These are phyloP conservation scores for Mamestra configurata DNA, from an alignment of 1,140 invertebrate genomes.

Conservation along the genomic window DNA sequence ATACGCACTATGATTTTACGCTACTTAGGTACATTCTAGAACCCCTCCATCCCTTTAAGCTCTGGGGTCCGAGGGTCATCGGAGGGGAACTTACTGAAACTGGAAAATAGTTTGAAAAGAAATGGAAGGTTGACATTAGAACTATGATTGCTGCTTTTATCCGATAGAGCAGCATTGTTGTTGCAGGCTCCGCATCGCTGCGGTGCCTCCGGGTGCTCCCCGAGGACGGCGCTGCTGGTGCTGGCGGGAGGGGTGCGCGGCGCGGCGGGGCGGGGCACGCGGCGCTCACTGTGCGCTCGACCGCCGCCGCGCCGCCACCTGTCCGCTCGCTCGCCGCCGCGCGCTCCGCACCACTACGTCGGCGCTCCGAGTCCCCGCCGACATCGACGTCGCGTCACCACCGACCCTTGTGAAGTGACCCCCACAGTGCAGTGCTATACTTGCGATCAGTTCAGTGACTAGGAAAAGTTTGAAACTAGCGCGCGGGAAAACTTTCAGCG, in stretches of 20 bases:
- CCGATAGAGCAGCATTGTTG: neutral
- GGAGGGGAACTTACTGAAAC: too few species aligned
- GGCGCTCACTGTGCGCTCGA: conserved; percentile 14
- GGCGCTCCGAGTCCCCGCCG: neutral
- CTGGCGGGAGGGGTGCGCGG: conserved; percentile 27
- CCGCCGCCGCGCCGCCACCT: neutral
- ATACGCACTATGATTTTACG: too few species aligned
- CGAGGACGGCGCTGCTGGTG: neutral
- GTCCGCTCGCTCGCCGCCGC: neutral
- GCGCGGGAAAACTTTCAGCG: conserved; percentile 29
- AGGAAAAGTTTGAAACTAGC: neutral
- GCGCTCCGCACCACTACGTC: neutral
- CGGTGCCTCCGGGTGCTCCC: neutral
- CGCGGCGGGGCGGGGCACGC: neutral
- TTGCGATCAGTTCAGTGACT: neutral
- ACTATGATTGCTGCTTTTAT: too few species aligned
- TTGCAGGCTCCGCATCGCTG: neutral
- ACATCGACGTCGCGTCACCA: neutral
- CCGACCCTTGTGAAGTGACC: neutral
- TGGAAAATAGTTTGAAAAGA: too few species aligned
- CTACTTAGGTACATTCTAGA: too few species aligned
- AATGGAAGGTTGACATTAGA: too few species aligned
- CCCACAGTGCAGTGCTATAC: conserved; percentile 9
- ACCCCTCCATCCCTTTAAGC: too few species aligned
- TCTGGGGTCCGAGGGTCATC: too few species aligned